phyloP scores from a whole-genome alignment of 2,113 vertebrate genomes.

The Passer domesticus region DNA sequence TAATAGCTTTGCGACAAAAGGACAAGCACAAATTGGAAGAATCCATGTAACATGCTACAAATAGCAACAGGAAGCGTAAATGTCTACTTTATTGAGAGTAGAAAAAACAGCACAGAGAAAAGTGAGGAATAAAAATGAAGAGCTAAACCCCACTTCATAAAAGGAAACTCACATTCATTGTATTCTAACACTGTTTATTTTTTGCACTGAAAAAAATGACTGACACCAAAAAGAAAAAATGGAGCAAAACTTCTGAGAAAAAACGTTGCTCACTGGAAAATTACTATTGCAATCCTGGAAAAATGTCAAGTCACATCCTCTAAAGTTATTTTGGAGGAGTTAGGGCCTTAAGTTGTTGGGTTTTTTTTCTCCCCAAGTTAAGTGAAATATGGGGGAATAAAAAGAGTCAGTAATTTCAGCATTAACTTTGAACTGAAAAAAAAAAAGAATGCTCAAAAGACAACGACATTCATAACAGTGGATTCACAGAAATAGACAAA shows the following conservation, averaged over 20 bases:
- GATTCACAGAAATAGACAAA: background rate
- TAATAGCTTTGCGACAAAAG: background rate
- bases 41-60: background rate
- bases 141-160: background rate
- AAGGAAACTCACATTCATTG: background rate
- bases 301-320: constrained; percentile 14
- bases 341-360: background rate
- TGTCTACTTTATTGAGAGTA: background rate
- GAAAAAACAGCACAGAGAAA: background rate
- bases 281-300: background rate
- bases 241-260: background rate
- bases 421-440: background rate
- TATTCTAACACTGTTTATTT: background rate
- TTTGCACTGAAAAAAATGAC: background rate
- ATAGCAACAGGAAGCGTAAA: background rate
- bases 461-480: background rate
- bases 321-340: background rate
- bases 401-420: background rate
- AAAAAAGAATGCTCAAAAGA: background rate
- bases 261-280: background rate
- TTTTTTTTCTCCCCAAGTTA: background rate
- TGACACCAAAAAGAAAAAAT: background rate
- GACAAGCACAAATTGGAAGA: background rate
- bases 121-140: background rate
- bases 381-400: background rate